Base-by-base conservation (phyloP, 2,113 vertebrate genomes). In the Tylochromis polylepis region DNA sequence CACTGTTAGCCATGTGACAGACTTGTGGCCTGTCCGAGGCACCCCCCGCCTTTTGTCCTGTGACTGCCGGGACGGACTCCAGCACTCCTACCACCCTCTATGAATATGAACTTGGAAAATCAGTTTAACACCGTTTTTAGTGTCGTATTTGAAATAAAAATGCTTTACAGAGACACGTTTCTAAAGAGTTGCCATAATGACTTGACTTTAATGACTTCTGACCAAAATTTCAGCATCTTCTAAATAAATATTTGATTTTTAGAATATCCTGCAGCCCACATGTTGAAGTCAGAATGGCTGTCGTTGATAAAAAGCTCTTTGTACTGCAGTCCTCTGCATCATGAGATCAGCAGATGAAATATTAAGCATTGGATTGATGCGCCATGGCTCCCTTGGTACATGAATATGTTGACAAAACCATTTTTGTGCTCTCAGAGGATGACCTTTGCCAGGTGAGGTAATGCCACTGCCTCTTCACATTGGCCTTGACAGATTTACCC, bases 361-460 rank as follows among this genome's bases (percentile, higher is more conserved):
- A 41, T 85, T 87, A 85, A 83, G 12, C 70, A 46, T 86, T 86
- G 78, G 81, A 85, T 58, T 34, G 85, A 53, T 89, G 80, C 81
- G 18, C 10, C 3, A 7, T 60, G 16, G 38, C 82, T 90, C 86
- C 80, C 60, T 31, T 16, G 80, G 16, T 22, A 24, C 65, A 27
- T 11, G 62, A 75, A 88, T 78, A 70, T 89, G 82, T 89, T 81
- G 80, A 91, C 84, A 56, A 56, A 81, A 79, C 11, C 57, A 14
- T 82, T 90, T 89, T 51, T 79, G 24, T 59, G 84, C 77, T 59
- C 59, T 81, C 15, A 82, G 90, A 85, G 27, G 59, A 49, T 58
- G 89, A 91, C 88, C 91, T 94, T 91, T 91, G 60, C 59, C 87
- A 85, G 82, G 82, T 91, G 86, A 88, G 85, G 87, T 91, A 88